These are phyloP conservation scores for Polyploca ridens DNA, from an alignment of 2,888 invertebrate species.

Conservation along the genomic window DNA sequence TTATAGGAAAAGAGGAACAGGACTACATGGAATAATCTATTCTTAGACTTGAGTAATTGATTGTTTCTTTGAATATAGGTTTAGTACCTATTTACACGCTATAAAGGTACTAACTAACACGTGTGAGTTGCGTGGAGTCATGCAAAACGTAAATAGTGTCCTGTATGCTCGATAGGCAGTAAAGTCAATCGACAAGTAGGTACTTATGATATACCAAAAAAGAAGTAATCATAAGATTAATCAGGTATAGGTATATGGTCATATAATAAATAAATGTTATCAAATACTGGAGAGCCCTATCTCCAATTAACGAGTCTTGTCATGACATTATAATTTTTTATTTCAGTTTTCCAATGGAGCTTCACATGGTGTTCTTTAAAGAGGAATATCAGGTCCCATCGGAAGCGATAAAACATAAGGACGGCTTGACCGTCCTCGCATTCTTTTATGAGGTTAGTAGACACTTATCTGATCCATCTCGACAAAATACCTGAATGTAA, in stretches of 20 bases:
- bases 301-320: neutral
- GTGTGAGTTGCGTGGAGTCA: neutral
- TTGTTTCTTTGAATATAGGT: neutral
- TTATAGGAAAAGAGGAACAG: constrained; percentile 5
- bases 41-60: neutral
- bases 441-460: constrained; percentile 89
- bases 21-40: neutral
- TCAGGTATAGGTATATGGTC: no score
- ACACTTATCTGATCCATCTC: neutral
- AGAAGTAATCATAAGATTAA: no score
- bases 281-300: no score
- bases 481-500: neutral
- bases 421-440: constrained; percentile 91
- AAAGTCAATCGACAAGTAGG: no score
- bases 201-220: no score
- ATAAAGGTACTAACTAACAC: neutral
- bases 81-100: neutral
- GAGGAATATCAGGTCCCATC: constrained; percentile 85
- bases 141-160: neutral
- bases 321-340: neutral
- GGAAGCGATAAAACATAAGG: constrained; percentile 86
- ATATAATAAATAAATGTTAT: no score
- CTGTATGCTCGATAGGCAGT: no score
- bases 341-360: constrained; percentile 89
- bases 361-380: constrained; percentile 91